Base-by-base conservation (phyloP, 2,888 invertebrate genomes). In the Steinernema scapterisci region DNA sequence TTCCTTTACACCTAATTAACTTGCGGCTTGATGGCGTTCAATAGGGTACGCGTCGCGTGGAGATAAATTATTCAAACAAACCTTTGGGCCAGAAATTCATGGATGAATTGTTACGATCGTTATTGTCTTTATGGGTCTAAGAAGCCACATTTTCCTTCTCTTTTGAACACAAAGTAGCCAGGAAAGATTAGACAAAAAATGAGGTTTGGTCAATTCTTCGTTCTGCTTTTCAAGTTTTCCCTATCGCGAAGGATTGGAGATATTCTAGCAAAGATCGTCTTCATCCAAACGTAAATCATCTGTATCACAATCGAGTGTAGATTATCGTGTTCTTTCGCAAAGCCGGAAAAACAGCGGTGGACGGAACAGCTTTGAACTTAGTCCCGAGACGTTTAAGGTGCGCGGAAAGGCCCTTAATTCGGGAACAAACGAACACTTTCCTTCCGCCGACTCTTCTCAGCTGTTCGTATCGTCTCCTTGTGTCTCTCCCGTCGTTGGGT, bases 401-500 rank as follows among this genome's bases (percentile, higher is more conserved):
- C 63, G 25, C 63, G 19, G 19, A 63, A 63, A 38, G 63, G 63
- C 31, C 9, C 23, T 31, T 31, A 31, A 31, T 27, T 31, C 63
- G 31, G 31, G 27, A 25, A 63, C 63, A 13, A 16, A 31, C 25
- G 31, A 27, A 25, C 23, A 11, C 54, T 21, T n/a, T 54, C 63
- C 27, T 7, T 31, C 63, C 11, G 27, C 31, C 63, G 16, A 63
- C 27, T 13, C 63, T 19, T 27, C 63, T 63, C 63, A 63, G 63
- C 63, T 63, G 63, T 63, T 63, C 31, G 63, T 63, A 63, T 63
- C 63, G 63, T 63, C 63, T 63, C 31, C 63, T 31, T 63, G 16
- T 63, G 21, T n/a, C 48, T 48, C 63, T 16, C 63, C 25, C 63
- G 63, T 63, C 25, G 63, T 27, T 38, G 38, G 63, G 63, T 63